phyloP scores from a whole-genome alignment of 2,888 invertebrate genomes.

The Ariolimax columbianus region DNA sequence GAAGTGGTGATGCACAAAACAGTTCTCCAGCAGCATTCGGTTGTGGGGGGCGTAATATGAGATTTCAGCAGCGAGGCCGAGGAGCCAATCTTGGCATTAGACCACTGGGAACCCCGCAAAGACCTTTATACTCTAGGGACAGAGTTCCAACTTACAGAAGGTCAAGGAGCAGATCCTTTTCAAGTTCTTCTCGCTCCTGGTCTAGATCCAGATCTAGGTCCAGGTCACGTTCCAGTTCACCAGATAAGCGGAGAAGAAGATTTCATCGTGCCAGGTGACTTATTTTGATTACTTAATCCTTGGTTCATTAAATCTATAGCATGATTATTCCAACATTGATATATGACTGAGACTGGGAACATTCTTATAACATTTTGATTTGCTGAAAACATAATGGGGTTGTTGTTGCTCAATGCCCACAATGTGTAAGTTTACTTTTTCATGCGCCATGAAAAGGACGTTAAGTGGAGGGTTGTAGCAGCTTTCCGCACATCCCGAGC shows the following conservation, averaged over 20 bases:
- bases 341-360: no score
- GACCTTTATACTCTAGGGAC: constrained; percentile 58
- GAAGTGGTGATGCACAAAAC: background rate
- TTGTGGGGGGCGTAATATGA: constrained; percentile 23
- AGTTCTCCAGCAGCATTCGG: constrained; percentile 18
- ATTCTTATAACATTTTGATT: no score
- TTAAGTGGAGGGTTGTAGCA: no score
- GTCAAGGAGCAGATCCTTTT: constrained; percentile 67
- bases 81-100: constrained; percentile 37
- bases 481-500: no score
- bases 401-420: no score
- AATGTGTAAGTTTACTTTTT: no score
- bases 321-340: no score
- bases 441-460: no score
- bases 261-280: constrained; percentile 48
- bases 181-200: constrained; percentile 69
- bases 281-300: background rate
- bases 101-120: constrained; percentile 38
- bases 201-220: constrained; percentile 59
- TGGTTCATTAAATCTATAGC: no score
- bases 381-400: no score
- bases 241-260: constrained; percentile 55
- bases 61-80: constrained; percentile 16
- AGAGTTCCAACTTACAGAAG: constrained; percentile 62
- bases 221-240: constrained; percentile 61